phyloP scores from a whole-genome alignment of 2,888 invertebrate species.

The Portevinia maculata region DNA sequence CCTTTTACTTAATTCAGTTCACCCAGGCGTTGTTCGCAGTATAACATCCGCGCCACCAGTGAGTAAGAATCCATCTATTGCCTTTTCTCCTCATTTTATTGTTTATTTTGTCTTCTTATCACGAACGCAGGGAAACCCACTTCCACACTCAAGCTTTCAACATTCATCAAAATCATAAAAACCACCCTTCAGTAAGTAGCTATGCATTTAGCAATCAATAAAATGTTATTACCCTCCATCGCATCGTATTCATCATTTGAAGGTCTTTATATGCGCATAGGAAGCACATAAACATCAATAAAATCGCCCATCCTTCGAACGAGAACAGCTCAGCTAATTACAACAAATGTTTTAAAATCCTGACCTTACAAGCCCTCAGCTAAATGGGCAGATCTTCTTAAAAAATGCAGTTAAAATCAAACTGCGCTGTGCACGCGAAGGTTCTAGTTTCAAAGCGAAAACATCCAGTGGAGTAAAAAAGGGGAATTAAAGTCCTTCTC shows the following conservation, averaged over 20 bases:
- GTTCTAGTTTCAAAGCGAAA: background rate
- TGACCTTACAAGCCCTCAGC: background rate
- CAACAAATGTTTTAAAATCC: slow-evolving; percentile 29
- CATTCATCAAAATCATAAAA: slow-evolving; percentile 35
- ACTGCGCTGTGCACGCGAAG: slow-evolving; percentile 21
- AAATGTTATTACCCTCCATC: slow-evolving; percentile 52
- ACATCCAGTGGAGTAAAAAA: slow-evolving; percentile 12
- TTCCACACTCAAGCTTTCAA: slow-evolving; percentile 40
- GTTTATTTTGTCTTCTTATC: background rate
- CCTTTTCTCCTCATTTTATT: background rate
- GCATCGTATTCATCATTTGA: slow-evolving; percentile 30
- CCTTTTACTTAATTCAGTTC: background rate
- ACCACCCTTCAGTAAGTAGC: background rate
- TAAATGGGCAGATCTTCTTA: slow-evolving; percentile 8
- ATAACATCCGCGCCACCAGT: too few species aligned
- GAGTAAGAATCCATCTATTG: slow-evolving; percentile 6
- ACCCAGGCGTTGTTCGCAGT: background rate
- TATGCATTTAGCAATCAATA: slow-evolving; percentile 64
- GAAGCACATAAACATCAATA: slow-evolving; percentile 29
- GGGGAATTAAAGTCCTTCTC: slow-evolving; percentile 42
- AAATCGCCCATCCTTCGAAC: background rate
- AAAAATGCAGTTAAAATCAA: slow-evolving; percentile 18
- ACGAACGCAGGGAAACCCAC: slow-evolving; percentile 19
- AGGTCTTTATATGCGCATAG: background rate
- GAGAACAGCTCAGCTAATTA: slow-evolving; percentile 62